These are phyloP conservation scores for Hemibagrus guttatus DNA, from an alignment of 2,797 vertebrate species.

Conservation along the genomic window DNA sequence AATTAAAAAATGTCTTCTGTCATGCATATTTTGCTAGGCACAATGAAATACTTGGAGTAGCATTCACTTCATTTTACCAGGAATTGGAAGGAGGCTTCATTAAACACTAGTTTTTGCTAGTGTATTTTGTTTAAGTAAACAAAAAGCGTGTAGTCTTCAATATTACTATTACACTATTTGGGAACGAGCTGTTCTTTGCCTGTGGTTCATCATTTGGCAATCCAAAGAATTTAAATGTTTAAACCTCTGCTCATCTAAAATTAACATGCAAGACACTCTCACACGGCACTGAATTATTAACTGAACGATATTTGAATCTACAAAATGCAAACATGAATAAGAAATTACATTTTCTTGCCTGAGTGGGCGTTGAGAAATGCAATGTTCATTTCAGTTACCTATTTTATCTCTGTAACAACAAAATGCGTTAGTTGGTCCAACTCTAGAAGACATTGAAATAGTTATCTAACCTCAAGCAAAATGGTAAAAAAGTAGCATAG, in stretches of 20 bases:
- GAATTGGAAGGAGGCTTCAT: background rate
- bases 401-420: background rate
- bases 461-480: background rate
- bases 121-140: background rate
- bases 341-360: background rate
- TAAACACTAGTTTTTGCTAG: background rate
- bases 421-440: background rate
- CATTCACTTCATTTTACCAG: background rate
- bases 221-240: background rate
- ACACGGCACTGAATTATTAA: conserved; percentile 15
- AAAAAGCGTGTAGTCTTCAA: background rate
- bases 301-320: background rate
- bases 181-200: background rate
- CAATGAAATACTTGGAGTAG: background rate
- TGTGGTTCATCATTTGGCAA: background rate
- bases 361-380: background rate
- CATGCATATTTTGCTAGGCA: background rate
- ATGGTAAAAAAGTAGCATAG: background rate
- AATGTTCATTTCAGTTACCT: conserved; percentile 9
- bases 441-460: background rate
- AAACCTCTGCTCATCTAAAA: background rate
- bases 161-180: background rate
- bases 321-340: background rate
- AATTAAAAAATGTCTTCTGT: conserved; percentile 5
- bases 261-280: background rate